Evolutionary conservation across 2,888 invertebrate species (phyloP), one percentile per base, ranked within the genome.

Genomic region (Hypselothyrea guttata): DNA sequence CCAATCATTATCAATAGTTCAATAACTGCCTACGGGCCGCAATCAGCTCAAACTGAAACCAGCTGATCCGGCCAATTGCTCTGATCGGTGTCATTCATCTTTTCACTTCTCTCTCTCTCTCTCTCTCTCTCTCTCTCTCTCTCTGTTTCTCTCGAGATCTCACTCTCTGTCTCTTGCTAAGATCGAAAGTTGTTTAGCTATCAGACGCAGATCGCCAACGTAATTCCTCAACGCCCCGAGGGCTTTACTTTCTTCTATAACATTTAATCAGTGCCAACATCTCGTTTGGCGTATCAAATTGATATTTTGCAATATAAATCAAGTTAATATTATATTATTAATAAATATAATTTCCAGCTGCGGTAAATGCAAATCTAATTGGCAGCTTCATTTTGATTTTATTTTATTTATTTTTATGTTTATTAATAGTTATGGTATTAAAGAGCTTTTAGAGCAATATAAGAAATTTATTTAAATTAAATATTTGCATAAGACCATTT

Each of bases 251-350:
- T 75, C 73, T 55, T 72, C 73, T 60, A 53, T 63, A 59, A 61
- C 64, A 44, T 46, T 60, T 70, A 70, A 82, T 75, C 68, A 63
- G 44, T n/a, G 68, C 41, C 52, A 27, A 45, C 54, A 72, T 61
- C 60, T 58, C 27, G 27, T 35, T 33, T 13, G 42, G 35, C 27
- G 31, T 22, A 34, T 46, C 51, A 65, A 75, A 79, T 82, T 76
- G 69, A 77, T 84, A 83, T 84, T 81, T 84, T 57, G 73, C 77
- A 73, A 75, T 69, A 67, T 64, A 67, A 71, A 67, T 58, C 22
- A 22, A 22, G 22, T 22, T 22, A 22, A 22, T 22, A 22, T 5
- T 22, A 22, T 22, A 22, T 22, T 22, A 54, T 54, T 63, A 42
- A 44, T 44, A 45, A 47, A 9, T 18, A 13, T 4, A 9, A 33